Evolutionary conservation across 2,113 vertebrate genomes (phyloP).

Genomic region (Caretta caretta): DNA sequence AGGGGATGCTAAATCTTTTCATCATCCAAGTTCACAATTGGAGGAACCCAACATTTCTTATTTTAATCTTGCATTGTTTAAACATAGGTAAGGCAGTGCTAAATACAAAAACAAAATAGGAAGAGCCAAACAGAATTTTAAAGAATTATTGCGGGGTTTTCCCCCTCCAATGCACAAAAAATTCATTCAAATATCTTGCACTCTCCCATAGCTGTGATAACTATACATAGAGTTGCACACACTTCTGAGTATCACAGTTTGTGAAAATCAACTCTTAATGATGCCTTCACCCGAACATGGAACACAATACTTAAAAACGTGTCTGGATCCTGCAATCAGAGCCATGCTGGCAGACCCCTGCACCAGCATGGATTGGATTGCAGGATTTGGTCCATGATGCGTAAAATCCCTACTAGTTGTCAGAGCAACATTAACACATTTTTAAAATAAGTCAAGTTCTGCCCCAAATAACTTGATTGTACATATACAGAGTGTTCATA

Average conservation of each 20-base stretch:
- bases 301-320: neutral
- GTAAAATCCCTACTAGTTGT: neutral
- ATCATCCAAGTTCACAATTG: neutral
- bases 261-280: neutral
- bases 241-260: neutral
- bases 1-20: neutral
- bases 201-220: neutral
- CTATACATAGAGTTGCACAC: neutral
- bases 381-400: too few species aligned
- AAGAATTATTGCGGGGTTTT: neutral
- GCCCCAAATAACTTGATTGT: neutral
- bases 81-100: neutral
- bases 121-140: neutral
- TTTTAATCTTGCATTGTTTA: neutral
- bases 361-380: neutral
- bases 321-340: neutral
- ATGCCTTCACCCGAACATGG: neutral
- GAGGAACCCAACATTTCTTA: neutral
- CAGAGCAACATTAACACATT: too few species aligned
- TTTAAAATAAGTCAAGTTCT: neutral
- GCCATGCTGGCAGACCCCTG: neutral
- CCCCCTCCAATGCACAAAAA: neutral
- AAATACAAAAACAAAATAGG: neutral
- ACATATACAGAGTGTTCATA: neutral
- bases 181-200: neutral